A percentile compares a stretch with the other conserved stretches of the same genome.
phyloP scores from a whole-genome alignment of 2,888 invertebrate genomes.

The Megalurothrips usitatus region DNA sequence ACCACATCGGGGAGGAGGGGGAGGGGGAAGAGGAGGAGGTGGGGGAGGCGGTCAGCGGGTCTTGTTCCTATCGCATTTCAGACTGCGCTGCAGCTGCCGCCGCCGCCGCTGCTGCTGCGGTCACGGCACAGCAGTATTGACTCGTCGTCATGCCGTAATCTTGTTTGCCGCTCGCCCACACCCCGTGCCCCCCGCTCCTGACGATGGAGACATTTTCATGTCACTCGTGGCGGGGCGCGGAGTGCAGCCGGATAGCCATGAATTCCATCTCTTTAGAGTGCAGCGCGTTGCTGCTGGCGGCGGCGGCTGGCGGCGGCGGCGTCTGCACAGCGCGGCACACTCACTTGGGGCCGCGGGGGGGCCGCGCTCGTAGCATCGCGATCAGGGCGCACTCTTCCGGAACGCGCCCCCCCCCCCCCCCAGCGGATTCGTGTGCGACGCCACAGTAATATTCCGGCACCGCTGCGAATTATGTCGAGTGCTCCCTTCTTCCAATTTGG shows the following conservation, averaged over 20 bases:
- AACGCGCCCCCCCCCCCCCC: neutral
- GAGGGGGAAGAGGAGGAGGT: too few relatives aligned
- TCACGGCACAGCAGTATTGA: too few relatives aligned
- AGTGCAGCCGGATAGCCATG: neutral
- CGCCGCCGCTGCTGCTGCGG: neutral
- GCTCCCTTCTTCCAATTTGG: neutral
- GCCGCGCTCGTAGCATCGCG: neutral
- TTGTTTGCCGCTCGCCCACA: too few relatives aligned
- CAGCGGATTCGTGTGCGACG: neutral
- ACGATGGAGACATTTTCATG: neutral
- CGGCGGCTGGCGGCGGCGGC: neutral
- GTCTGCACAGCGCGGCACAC: too few relatives aligned
- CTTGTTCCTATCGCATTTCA: neutral
- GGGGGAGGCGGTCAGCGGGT: neutral
- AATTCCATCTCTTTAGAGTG: neutral
- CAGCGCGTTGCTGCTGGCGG: neutral
- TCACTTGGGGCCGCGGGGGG: too few relatives aligned
- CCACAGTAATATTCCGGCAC: neutral
- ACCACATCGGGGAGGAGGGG: neutral
- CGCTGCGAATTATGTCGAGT: neutral
- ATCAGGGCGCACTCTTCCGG: neutral
- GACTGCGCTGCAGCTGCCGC: neutral
- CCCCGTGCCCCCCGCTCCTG: neutral
- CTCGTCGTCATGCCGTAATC: too few relatives aligned
- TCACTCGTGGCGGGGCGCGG: neutral